These are phyloP conservation scores for Corythornis leucogaster DNA, from an alignment of 2,797 vertebrate species.

Conservation along the genomic window DNA sequence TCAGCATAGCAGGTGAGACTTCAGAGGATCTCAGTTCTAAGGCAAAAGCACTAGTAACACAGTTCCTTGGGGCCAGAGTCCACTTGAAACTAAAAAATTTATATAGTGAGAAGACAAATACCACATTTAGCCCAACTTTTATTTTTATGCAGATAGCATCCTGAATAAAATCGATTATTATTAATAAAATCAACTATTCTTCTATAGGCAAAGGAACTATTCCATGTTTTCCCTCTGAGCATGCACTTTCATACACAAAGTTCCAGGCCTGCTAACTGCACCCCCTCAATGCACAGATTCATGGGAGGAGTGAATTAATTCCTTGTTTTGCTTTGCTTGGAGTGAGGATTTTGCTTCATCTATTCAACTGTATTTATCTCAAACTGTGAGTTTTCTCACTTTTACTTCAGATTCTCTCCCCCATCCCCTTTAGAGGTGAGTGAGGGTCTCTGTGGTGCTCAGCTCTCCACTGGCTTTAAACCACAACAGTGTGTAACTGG, in stretches of 20 bases:
- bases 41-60: background rate
- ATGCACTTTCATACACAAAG: background rate
- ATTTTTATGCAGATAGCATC: background rate
- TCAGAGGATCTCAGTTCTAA: background rate
- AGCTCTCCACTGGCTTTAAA: background rate
- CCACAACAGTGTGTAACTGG: background rate
- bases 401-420: background rate
- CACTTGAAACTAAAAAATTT: background rate
- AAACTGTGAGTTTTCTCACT: background rate
- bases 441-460: background rate
- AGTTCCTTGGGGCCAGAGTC: background rate
- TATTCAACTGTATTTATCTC: background rate
- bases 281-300: background rate
- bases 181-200: background rate
- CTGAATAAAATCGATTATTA: background rate
- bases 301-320: background rate
- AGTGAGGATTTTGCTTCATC: accelerated
- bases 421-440: background rate
- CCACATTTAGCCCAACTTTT: background rate
- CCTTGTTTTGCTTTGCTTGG: background rate
- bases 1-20: background rate
- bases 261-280: background rate
- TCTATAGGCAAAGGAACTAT: background rate
- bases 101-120: background rate
- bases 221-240: background rate